phyloP scores from a whole-genome alignment of 2,797 vertebrate species.

The Apogon hyalosoma region DNA sequence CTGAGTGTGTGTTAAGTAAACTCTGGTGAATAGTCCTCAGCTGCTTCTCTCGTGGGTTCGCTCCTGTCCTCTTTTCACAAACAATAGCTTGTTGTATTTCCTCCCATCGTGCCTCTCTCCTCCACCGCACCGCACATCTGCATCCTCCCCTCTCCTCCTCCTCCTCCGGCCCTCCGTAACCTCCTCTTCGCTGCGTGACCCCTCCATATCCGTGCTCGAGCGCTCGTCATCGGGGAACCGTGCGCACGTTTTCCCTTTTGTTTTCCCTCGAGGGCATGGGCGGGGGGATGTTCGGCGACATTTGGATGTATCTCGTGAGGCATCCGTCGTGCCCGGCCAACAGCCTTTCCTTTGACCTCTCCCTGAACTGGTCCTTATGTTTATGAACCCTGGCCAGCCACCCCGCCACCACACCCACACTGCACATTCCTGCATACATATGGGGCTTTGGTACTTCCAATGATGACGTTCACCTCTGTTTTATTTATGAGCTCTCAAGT shows the following conservation, averaged over 20 bases:
- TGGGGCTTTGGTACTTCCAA: slow-evolving; percentile 50
- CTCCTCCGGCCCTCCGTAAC: slow-evolving; percentile 51
- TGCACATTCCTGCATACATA: slow-evolving; percentile 76
- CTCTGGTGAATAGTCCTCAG: slow-evolving; percentile 67
- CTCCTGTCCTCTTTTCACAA: slow-evolving; percentile 69
- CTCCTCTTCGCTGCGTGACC: slow-evolving; percentile 61
- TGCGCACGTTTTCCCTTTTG: slow-evolving; percentile 53
- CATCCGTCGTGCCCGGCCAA: slow-evolving; percentile 53
- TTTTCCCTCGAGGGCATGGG: slow-evolving; percentile 54
- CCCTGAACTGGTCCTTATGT: slow-evolving; percentile 73
- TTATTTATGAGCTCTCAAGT: slow-evolving; percentile 67
- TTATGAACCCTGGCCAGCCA: slow-evolving; percentile 63
- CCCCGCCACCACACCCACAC: slow-evolving; percentile 71
- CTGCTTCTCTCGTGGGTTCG: slow-evolving; percentile 74
- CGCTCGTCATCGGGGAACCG: slow-evolving; percentile 50
- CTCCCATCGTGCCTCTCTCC: slow-evolving; percentile 75
- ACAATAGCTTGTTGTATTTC: slow-evolving; percentile 85
- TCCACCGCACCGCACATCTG: slow-evolving; percentile 76
- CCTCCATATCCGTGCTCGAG: slow-evolving; percentile 49
- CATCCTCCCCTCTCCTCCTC: slow-evolving; percentile 74
- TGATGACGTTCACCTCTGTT: slow-evolving; percentile 63
- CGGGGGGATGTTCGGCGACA: slow-evolving; percentile 49
- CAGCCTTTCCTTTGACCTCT: slow-evolving; percentile 77
- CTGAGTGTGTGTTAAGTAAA: slow-evolving; percentile 34
- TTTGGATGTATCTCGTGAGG: slow-evolving; percentile 65